Conservation (phyloP, 2,888 invertebrate genomes). For the Cosmopolites sordidus region DNA sequence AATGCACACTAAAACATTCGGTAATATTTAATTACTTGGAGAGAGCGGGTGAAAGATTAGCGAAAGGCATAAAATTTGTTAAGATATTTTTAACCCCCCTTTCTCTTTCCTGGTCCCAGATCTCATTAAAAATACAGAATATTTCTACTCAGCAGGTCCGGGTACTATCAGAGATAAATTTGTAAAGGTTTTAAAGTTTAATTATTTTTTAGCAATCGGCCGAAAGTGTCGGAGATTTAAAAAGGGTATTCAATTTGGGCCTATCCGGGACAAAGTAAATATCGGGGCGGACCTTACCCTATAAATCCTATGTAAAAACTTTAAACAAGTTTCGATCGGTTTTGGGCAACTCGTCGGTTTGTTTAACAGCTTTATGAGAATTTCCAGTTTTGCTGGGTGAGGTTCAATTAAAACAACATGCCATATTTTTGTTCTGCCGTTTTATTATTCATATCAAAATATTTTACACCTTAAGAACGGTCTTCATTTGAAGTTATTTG, state of each 20-base stretch:
- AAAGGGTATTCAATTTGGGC: constrained; percentile 13
- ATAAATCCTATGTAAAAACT: constrained; percentile 9
- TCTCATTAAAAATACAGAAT: neutral
- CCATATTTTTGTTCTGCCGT: too few species aligned
- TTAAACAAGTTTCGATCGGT: constrained; percentile 13
- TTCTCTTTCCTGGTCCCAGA: neutral
- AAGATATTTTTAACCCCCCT: neutral
- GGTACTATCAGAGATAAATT: neutral
- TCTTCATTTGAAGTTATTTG: too few species aligned
- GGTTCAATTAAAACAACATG: constrained; percentile 1
- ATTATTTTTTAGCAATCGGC: constrained; percentile 8
- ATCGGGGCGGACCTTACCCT: constrained; percentile 3
- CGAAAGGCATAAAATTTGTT: neutral
- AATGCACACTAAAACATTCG: neutral
- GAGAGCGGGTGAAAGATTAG: neutral
- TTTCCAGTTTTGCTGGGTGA: neutral
- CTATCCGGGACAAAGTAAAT: constrained; percentile 12
- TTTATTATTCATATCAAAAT: too few species aligned
- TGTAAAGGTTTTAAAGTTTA: constrained; percentile 8
- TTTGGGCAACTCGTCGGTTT: constrained; percentile 5
- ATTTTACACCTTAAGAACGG: too few species aligned
- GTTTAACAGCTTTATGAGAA: constrained; percentile 7
- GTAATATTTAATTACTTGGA: neutral
- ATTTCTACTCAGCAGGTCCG: neutral
- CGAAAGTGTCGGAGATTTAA: constrained; percentile 11